Evolutionary conservation across 23 tunicate genomes (phyloP).

Genomic region (Oikopleura albicans): DNA sequence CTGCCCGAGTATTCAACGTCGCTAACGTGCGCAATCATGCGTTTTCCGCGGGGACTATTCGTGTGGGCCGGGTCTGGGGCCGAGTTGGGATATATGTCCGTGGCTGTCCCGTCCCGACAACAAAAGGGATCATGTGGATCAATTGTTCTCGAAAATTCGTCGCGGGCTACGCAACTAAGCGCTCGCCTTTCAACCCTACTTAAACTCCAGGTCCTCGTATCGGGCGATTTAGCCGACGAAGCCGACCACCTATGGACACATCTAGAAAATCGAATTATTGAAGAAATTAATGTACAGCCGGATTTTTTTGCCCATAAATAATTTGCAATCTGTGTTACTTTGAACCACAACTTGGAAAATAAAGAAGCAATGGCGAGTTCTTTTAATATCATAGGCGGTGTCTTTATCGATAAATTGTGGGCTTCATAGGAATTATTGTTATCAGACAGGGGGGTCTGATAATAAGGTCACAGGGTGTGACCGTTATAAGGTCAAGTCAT

Average conservation of each 20-base stretch:
- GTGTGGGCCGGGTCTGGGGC: background rate
- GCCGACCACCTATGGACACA: background rate
- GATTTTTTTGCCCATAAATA: background rate
- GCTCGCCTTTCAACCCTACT: background rate
- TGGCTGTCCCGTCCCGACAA: background rate
- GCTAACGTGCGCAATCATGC: background rate
- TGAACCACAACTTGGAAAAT: no score
- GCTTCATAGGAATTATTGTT: no score
- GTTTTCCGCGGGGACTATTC: background rate
- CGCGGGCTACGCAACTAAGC: background rate
- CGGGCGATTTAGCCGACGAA: background rate
- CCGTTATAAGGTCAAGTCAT: no score
- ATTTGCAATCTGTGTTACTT: no score
- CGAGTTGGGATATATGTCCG: background rate
- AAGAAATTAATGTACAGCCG: background rate
- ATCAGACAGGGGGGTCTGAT: no score
- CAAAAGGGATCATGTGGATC: background rate
- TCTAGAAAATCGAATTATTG: background rate
- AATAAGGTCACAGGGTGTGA: no score
- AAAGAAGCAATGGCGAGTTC: no score
- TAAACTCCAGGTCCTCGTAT: background rate
- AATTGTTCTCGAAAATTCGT: background rate
- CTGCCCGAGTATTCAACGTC: background rate
- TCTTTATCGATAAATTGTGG: no score
- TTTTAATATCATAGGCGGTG: no score